These are phyloP conservation scores for Psilopsiagon aymara DNA, from an alignment of 2,113 vertebrate species.

Conservation along the genomic window DNA sequence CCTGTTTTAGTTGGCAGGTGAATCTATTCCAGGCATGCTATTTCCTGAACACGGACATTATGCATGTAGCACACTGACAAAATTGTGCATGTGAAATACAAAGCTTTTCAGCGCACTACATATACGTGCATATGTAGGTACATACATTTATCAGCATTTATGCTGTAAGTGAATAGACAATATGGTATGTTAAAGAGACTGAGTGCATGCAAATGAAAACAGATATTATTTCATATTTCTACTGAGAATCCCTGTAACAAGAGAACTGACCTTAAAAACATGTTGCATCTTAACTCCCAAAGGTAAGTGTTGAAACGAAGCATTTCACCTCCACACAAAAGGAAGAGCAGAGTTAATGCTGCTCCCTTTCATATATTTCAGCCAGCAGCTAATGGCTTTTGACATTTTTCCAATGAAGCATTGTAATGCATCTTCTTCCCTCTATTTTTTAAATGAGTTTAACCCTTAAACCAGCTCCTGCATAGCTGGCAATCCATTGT, in stretches of 20 bases:
- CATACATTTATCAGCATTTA: not conserved
- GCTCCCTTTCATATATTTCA: constrained; percentile 21
- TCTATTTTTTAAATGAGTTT: not conserved
- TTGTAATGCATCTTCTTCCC: not conserved
- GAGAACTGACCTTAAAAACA: constrained; percentile 29
- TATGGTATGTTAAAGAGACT: not conserved
- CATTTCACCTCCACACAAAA: not conserved
- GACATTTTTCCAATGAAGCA: constrained; percentile 52
- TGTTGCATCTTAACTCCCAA: not conserved
- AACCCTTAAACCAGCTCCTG: constrained; percentile 13
- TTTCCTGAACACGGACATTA: not conserved
- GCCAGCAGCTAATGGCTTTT: constrained; percentile 26
- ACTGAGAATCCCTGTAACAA: not conserved
- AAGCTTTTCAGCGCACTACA: not conserved
- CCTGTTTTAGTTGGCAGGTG: not conserved
- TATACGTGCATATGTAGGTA: not conserved
- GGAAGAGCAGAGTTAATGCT: not conserved
- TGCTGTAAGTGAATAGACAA: not conserved
- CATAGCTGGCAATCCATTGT: not conserved
- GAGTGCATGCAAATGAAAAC: not conserved
- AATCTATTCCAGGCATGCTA: not conserved
- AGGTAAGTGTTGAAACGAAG: constrained; percentile 22
- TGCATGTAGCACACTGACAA: not conserved
- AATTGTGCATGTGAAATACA: not conserved
- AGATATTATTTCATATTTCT: not conserved